Base-by-base conservation (phyloP, 2,888 invertebrate genomes). In the Physocephala rufipes region DNA sequence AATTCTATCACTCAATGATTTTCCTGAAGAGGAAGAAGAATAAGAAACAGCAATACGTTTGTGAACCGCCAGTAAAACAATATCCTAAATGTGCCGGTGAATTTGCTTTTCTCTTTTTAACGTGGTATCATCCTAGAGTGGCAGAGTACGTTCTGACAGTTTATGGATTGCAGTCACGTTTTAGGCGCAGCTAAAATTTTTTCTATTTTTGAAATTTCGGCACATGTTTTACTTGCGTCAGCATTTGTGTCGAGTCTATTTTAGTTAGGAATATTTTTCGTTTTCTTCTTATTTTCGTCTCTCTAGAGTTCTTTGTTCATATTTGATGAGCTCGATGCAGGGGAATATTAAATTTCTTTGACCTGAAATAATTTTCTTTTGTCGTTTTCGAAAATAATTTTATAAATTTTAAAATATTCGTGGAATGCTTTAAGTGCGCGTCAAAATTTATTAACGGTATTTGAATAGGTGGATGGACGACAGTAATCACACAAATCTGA, bases 111-210 rank as follows among this genome's bases (percentile, higher is more conserved):
- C 13, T 12, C 21, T 55, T n/a, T 51, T 53, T 28, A n/a, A 28
- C 16, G 3, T 26, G 30, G n/a, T n/a, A n/a, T 43, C 19, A n/a
- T 15, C 26, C 58, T 47, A 12, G 51, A 26, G 1, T 47, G 51
- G 55, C 51, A 58, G 69, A 55, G 65, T 66, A 69, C 66, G 9
- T 36, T 36, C 9, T 64, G 68, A 67, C 63, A 69, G 68, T 73
- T 73, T 73, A 61, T 30, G 55, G 66, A 74, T 74, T 74, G 71
- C 74, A 71, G 70, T 67, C 74, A 74, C 74, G 74, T 74, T 74
- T 36, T 71, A 71, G 71, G 70, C 70, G 74, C 71, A 71, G 71
- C 64, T 68, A 66, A 62, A 59, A 63, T 72, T 66, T 66, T 64
- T n/a, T n/a, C n/a, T n/a, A n/a, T n/a, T n/a, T n/a, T 49, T 36